These are phyloP conservation scores for Globia sparganii DNA, from an alignment of 2,888 invertebrate genomes.

Conservation along the genomic window DNA sequence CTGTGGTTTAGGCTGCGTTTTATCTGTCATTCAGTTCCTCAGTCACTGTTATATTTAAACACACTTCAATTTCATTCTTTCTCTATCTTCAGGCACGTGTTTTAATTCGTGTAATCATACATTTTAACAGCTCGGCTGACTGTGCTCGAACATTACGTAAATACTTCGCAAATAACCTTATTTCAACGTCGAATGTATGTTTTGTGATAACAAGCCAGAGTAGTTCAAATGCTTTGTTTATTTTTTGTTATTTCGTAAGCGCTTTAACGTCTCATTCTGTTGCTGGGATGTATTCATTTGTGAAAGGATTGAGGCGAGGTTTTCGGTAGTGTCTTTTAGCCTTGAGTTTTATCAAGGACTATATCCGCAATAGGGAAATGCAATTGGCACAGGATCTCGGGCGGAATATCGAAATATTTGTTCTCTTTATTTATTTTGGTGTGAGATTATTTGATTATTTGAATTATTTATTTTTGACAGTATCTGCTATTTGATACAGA, in stretches of 20 bases:
- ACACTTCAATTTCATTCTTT: constrained; percentile 5
- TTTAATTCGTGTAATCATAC: constrained; percentile 39
- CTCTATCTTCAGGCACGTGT: constrained; percentile 13
- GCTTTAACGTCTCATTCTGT: constrained; percentile 47
- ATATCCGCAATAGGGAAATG: neutral
- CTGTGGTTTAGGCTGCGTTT: neutral
- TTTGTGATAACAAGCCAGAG: constrained; percentile 45
- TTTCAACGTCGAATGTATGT: constrained; percentile 39
- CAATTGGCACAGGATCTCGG: neutral
- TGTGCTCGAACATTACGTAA: constrained; percentile 6
- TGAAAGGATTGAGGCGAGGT: neutral
- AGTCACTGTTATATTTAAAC: constrained; percentile 22
- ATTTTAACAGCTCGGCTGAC: constrained; percentile 25
- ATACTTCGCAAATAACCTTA: constrained; percentile 47
- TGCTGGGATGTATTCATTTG: constrained; percentile 29
- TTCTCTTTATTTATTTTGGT: too few species aligned
- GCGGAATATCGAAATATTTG: too few species aligned
- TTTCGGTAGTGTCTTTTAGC: neutral
- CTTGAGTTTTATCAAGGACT: neutral
- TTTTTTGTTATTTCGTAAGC: constrained; percentile 47
- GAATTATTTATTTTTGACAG: too few species aligned
- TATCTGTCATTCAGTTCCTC: constrained; percentile 6
- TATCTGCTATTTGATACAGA: too few species aligned
- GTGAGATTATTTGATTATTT: too few species aligned
- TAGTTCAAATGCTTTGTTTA: constrained; percentile 42